Evolutionary conservation across 1,140 invertebrate species (phyloP).

Genomic region (Dermatophagoides farinae): DNA sequence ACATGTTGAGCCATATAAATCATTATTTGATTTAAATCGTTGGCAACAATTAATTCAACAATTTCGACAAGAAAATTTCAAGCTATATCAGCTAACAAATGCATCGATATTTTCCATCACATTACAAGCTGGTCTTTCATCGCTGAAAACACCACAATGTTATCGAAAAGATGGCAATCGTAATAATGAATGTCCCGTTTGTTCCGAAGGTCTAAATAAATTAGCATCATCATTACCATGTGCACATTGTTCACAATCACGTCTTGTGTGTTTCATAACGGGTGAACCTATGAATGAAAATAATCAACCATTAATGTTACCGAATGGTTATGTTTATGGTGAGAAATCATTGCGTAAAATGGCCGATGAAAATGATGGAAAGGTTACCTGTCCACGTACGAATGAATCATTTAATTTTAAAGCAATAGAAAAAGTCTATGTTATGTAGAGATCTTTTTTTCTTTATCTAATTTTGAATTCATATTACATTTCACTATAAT

Average conservation of each 20-base stretch:
- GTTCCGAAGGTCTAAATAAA: conserved; percentile 61
- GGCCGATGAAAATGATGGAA: conserved; percentile 64
- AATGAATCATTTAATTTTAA: conserved; percentile 68
- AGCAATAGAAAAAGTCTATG: conserved; percentile 81
- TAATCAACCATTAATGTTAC: conserved; percentile 92
- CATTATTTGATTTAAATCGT: conserved; percentile 38
- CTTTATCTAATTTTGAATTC: too few species aligned
- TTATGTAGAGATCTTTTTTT: too few species aligned
- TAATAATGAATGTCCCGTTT: conserved; percentile 81
- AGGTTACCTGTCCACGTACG: conserved; percentile 72
- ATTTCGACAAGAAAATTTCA: conserved; percentile 80
- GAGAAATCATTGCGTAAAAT: conserved; percentile 68
- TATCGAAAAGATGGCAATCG: conserved; percentile 27
- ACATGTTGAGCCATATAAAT: conserved; percentile 39
- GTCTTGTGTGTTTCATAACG: conserved; percentile 73
- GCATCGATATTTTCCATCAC: conserved; percentile 78
- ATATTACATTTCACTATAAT: too few species aligned
- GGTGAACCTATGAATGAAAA: conserved; percentile 86
- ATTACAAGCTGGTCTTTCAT: conserved; percentile 73
- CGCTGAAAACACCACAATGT: conserved; percentile 66
- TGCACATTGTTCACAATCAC: conserved; percentile 85
- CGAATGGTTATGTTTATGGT: conserved; percentile 95
- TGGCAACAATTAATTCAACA: conserved; percentile 71
- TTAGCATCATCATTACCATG: conserved; percentile 69
- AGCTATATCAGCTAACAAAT: conserved; percentile 71